Evolutionary conservation across 1,140 invertebrate species (phyloP).

Genomic region (Solenopsis invicta): DNA sequence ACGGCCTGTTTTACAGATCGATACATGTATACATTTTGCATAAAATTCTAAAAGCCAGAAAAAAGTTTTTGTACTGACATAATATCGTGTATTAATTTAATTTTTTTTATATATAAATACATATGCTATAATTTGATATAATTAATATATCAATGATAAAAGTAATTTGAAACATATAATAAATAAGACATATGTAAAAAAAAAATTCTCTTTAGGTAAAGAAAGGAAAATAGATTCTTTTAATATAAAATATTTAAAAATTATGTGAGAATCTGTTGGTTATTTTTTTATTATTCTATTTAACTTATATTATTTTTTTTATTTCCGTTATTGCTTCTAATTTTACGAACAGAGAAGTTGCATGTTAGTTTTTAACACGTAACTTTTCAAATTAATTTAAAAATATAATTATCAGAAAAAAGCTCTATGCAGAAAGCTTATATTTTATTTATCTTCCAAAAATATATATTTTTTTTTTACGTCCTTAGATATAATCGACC

Average conservation of each 20-base stretch:
- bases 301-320: background rate
- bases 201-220: background rate
- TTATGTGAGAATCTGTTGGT: slow-evolving; percentile 5
- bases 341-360: background rate
- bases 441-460: background rate
- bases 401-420: background rate
- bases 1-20: background rate
- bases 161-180: background rate
- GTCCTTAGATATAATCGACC: background rate
- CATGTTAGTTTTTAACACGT: background rate
- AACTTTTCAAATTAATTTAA: background rate
- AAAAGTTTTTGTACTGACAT: no score
- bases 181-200: background rate
- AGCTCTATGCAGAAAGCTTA: background rate
- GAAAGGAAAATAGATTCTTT: background rate
- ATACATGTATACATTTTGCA: background rate
- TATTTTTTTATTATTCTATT: background rate
- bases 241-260: background rate
- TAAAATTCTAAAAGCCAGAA: background rate
- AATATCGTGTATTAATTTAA: background rate
- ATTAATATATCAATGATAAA: background rate
- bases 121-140: background rate
- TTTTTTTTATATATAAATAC: background rate
- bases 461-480: background rate
- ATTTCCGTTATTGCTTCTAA: background rate